Percentiles rank a stretch among this genome's conserved stretches.
Conservation (phyloP, 2,113 vertebrate species). For the Bos indicus region DNA sequence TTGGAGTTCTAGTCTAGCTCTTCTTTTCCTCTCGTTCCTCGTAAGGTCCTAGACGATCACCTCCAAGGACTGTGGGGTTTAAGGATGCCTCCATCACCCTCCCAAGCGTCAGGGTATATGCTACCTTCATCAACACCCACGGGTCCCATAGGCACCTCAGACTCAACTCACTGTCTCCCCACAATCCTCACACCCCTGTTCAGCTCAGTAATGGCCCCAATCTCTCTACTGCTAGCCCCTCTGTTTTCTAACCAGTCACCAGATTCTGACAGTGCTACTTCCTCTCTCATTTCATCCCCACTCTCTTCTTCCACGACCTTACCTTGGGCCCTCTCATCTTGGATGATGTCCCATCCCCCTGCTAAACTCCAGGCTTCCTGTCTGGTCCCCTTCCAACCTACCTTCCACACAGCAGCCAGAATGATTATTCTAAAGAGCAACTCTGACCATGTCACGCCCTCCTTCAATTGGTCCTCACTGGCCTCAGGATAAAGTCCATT, state of each 20-base stretch:
- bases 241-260: neutral
- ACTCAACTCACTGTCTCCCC: neutral
- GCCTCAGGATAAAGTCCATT: neutral
- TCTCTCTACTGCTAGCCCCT: neutral
- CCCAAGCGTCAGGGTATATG: neutral
- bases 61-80: neutral
- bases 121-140: neutral
- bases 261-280: neutral
- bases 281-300: neutral
- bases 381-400: neutral
- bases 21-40: neutral
- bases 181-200: neutral
- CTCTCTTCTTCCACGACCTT: neutral
- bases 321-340: neutral
- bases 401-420: neutral
- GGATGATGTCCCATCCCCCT: neutral
- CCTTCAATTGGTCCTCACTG: neutral
- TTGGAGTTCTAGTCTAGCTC: neutral
- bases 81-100: neutral
- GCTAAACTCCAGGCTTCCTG: neutral
- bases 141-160: neutral
- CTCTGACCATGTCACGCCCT: neutral
- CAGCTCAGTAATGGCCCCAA: neutral
- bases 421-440: neutral
- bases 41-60: neutral